A percentile compares a stretch with the other conserved stretches of the same genome.
These are phyloP conservation scores for Trypoxylus dichotomus DNA, from an alignment of 1,140 invertebrate species.

Conservation along the genomic window DNA sequence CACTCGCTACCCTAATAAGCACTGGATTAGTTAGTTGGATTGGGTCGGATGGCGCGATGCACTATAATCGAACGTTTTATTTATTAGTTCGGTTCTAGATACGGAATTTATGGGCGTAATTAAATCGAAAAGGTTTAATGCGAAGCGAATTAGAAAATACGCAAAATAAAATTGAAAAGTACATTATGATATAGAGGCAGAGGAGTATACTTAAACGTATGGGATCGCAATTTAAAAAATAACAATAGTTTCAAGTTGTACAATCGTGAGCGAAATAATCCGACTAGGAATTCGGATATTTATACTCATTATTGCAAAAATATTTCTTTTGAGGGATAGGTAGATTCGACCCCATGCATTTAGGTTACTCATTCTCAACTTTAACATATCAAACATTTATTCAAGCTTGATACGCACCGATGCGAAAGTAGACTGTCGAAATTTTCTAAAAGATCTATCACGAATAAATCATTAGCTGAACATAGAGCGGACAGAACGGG, in stretches of 20 bases:
- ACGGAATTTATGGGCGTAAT: neutral
- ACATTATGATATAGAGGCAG: neutral
- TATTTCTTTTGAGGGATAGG: neutral
- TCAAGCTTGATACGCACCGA: slow-evolving; percentile 13
- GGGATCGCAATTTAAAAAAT: too few relatives aligned
- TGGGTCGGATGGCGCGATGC: neutral
- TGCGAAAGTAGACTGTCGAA: slow-evolving; percentile 9
- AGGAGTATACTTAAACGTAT: neutral
- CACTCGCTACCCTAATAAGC: neutral
- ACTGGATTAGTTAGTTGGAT: neutral
- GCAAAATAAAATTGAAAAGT: neutral
- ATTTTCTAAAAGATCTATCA: slow-evolving; percentile 24
- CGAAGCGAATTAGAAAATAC: neutral
- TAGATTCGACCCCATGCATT: neutral
- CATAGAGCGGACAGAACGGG: slow-evolving; percentile 9
- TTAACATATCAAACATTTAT: neutral
- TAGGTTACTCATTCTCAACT: neutral
- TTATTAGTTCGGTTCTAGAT: neutral
- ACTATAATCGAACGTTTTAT: neutral
- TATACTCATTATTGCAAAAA: neutral
- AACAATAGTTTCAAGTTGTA: neutral
- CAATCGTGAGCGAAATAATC: neutral
- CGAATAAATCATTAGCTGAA: slow-evolving; percentile 21
- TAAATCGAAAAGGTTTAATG: neutral
- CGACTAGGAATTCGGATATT: neutral